These are phyloP conservation scores for Metopia argyrocephala DNA, from an alignment of 2,888 invertebrate genomes.

Conservation along the genomic window DNA sequence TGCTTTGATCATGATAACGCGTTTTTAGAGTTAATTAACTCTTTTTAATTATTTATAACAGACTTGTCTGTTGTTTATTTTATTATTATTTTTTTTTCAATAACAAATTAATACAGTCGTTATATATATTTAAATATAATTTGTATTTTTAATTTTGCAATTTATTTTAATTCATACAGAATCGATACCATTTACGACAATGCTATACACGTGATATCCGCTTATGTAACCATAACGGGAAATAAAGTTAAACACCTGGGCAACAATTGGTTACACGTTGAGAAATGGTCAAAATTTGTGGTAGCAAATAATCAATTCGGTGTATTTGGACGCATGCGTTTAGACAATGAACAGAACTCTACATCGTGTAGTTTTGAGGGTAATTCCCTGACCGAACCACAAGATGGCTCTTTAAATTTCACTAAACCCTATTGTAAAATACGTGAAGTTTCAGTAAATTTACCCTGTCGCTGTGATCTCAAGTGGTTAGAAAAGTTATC, in stretches of 20 bases:
- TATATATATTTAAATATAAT: neutral
- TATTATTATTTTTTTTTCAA: neutral
- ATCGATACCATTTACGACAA: conserved; percentile 73
- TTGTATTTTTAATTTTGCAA: neutral
- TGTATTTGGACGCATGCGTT: conserved; percentile 70
- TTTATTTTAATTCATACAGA: conserved; percentile 65
- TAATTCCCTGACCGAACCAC: conserved; percentile 73
- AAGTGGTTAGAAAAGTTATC: conserved; percentile 72
- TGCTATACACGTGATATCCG: conserved; percentile 74
- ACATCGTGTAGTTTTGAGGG: conserved; percentile 74
- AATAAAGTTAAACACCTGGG: conserved; percentile 73
- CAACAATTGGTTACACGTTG: conserved; percentile 74
- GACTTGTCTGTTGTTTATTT: no score
- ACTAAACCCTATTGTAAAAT: conserved; percentile 72
- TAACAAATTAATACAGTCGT: neutral
- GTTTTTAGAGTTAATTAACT: no score
- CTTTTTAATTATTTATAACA: no score
- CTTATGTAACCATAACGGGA: conserved; percentile 71
- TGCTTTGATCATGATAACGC: no score
- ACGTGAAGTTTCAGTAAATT: conserved; percentile 72
- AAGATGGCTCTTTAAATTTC: conserved; percentile 74
- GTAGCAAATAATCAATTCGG: conserved; percentile 74
- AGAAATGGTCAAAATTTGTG: conserved; percentile 72
- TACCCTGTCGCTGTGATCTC: conserved; percentile 73
- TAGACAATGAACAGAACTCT: conserved; percentile 70